These are phyloP conservation scores for Heloderma charlesbogerti DNA, from an alignment of 2,113 vertebrate genomes.

Conservation along the genomic window DNA sequence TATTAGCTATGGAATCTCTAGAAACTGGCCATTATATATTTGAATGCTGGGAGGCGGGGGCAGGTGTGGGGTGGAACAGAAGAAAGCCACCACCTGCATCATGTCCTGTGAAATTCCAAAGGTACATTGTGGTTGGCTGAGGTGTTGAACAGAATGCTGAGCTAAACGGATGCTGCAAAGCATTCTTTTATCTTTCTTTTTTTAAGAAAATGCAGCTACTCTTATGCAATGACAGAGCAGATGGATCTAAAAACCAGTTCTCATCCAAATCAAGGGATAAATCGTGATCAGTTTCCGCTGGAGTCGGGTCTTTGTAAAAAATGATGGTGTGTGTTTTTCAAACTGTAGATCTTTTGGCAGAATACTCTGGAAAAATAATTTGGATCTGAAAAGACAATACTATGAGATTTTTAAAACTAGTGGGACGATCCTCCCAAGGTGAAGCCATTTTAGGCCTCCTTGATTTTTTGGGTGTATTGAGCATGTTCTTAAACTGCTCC, in stretches of 20 bases:
- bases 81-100: not conserved
- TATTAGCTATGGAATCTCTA: not conserved
- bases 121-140: not conserved
- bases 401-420: not conserved
- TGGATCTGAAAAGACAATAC: not conserved
- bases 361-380: not conserved
- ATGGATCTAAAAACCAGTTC: conserved; percentile 5
- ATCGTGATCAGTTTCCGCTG: not conserved
- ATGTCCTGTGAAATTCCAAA: not conserved
- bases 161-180: conserved; percentile 4
- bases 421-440: not conserved
- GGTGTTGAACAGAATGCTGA: not conserved
- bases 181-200: conserved; percentile 6
- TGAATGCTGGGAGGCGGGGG: not conserved
- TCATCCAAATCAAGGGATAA: not conserved
- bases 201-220: not conserved
- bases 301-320: conserved; percentile 41
- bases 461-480: not conserved
- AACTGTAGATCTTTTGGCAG: conserved; percentile 41
- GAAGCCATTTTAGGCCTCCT: not conserved
- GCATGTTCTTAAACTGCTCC: not conserved
- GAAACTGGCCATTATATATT: not conserved
- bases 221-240: not conserved
- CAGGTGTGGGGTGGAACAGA: too few relatives aligned
- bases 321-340: conserved; percentile 59